Base-by-base conservation (phyloP, 2,797 vertebrate species). In the Fistularia tabacaria region DNA sequence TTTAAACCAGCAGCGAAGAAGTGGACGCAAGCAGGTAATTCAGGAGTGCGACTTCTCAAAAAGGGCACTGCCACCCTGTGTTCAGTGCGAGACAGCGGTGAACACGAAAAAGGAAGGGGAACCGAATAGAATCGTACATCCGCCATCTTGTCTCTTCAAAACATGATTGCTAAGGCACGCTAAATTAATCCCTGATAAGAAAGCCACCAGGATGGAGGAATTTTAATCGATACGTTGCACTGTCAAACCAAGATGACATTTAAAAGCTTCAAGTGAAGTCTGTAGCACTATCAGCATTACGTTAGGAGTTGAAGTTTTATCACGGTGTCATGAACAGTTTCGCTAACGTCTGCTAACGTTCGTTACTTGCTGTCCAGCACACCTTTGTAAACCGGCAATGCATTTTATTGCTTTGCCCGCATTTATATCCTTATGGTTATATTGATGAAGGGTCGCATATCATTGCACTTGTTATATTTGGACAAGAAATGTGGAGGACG, bases 101-200 rank as follows among this genome's bases (percentile, higher is more conserved):
- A 46, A 77, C 79, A 80, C 69, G n/a, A 66, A 77, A 71, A 57
- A 8, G 45, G 47, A 52, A 57, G 8, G 38, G 36, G 51, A 49
- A 57, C 40, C 57, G 68, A 78, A 74, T 67, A 7, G 41, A 40
- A 13, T 47, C 3, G 0, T 1, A 9, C 6, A 15, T n/a, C 62
- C 87, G 85, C 90, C 91, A 91, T 92, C 77, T 92, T 92, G 83
- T 71, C 36, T 52, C 61, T 53, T 36, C 39, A 7, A 36, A 25
- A 8, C 52, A 51, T 14, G 64, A 58, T 56, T 53, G 80, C 69
- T 59, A 71, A 92, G 91, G 81, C 91, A 91, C 69, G 81, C 84
- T 90, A 83, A 92, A 86, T 92, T 91, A 85, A 92, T 92, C 91
- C 91, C 91, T 72, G 91, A 92, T 87, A 88, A 73, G 72, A 59